Conservation (phyloP, 2,888 invertebrate species). For the Ditula angustiorana region DNA sequence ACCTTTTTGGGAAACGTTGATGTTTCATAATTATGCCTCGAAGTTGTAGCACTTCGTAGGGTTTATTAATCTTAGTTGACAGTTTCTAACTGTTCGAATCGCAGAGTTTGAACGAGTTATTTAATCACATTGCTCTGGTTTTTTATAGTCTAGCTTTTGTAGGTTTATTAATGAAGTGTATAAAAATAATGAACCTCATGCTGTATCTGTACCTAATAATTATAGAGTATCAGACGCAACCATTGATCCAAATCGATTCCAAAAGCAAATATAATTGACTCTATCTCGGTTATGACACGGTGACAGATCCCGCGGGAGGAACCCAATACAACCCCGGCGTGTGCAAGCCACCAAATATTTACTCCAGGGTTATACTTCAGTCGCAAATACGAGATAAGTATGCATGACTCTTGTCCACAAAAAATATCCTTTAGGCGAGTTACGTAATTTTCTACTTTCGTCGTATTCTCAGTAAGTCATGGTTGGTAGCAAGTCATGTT, state of each 20-base stretch:
- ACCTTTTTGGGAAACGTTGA: conserved; percentile 40
- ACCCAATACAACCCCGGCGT: conserved; percentile 26
- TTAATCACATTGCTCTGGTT: no score
- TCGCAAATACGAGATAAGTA: no score
- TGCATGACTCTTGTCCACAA: no score
- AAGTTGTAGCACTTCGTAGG: conserved; percentile 24
- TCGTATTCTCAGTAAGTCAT: no score
- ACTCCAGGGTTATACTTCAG: no score
- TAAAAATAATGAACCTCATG: no score
- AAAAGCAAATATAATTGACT: conserved; percentile 54
- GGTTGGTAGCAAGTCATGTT: no score
- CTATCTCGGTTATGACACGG: conserved; percentile 54
- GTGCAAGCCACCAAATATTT: conserved; percentile 8
- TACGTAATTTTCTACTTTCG: no score
- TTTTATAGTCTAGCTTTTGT: no score
- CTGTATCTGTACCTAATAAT: no score
- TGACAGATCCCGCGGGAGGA: conserved; percentile 49
- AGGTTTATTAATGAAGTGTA: no score
- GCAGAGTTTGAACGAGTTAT: background rate
- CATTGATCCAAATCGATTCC: conserved; percentile 39
- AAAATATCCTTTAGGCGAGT: no score
- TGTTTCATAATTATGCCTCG: conserved; percentile 36
- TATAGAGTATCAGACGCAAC: background rate
- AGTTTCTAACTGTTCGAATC: background rate
- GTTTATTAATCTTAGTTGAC: conserved; percentile 12